Evolutionary conservation across 2,113 vertebrate genomes (phyloP).

Genomic region (Astatoreochromis straeleni): DNA sequence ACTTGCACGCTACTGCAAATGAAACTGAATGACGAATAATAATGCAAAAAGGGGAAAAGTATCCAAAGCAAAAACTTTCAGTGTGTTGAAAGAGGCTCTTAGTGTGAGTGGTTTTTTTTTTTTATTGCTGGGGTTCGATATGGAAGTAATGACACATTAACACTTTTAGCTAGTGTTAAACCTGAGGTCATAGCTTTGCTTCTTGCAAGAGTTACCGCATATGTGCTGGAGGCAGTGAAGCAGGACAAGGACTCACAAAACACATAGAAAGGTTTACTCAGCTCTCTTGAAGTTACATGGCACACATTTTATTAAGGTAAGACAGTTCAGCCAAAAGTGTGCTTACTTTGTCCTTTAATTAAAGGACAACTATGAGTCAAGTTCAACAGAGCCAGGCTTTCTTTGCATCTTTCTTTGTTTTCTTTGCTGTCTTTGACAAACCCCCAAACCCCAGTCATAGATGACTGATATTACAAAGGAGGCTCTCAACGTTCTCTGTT

Average conservation of each 20-base stretch:
- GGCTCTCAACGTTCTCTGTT: background rate
- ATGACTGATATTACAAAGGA: background rate
- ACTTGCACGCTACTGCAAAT: background rate
- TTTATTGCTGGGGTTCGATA: background rate
- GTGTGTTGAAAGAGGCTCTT: background rate
- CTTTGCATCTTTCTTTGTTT: background rate
- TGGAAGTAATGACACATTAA: background rate
- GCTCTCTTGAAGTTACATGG: background rate
- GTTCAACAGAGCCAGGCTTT: background rate
- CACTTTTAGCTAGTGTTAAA: background rate
- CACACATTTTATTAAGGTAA: background rate
- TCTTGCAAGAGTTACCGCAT: background rate
- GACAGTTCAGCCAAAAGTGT: background rate
- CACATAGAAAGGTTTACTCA: background rate
- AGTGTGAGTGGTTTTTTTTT: background rate
- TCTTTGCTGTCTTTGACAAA: background rate
- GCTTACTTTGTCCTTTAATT: background rate
- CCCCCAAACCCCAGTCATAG: background rate
- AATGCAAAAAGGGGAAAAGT: background rate
- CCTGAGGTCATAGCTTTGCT: background rate
- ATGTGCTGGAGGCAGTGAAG: background rate
- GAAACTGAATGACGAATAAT: background rate
- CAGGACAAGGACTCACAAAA: background rate
- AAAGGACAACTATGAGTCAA: background rate
- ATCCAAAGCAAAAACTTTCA: background rate